phyloP scores from a whole-genome alignment of 2,888 invertebrate genomes.

The Orchestes rusci region DNA sequence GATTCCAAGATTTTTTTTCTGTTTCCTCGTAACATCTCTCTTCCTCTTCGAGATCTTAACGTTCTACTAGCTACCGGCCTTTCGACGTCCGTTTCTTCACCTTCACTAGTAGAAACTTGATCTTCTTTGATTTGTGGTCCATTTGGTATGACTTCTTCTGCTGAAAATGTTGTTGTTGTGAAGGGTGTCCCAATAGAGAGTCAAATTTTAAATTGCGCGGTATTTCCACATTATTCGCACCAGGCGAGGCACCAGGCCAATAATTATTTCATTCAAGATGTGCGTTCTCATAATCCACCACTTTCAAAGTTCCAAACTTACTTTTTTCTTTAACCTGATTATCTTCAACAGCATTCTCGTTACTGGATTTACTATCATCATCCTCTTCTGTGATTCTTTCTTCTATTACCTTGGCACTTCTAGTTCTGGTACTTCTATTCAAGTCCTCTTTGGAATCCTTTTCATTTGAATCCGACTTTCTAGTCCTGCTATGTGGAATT shows the following conservation, averaged over 20 bases:
- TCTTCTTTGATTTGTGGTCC: too few relatives aligned
- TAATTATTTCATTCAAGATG: too few relatives aligned
- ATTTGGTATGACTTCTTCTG: too few relatives aligned
- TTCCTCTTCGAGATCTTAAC: slow-evolving; percentile 2
- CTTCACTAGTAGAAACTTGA: too few relatives aligned
- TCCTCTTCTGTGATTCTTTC: slow-evolving; percentile 20
- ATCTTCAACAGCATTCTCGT: slow-evolving; percentile 12
- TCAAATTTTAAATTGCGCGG: too few relatives aligned
- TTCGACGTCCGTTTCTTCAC: too few relatives aligned
- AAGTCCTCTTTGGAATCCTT: slow-evolving; percentile 11
- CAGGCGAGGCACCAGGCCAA: too few relatives aligned
- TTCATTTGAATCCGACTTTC: slow-evolving; percentile 13
- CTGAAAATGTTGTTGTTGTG: too few relatives aligned
- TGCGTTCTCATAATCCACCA: too few relatives aligned
- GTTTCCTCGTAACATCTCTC: slow-evolving; percentile 12
- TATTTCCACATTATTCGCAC: too few relatives aligned
- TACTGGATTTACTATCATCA: slow-evolving; percentile 18
- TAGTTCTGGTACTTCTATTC: slow-evolving; percentile 11
- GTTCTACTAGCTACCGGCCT: too few relatives aligned
- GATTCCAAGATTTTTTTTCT: slow-evolving; percentile 22
- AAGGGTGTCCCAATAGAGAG: too few relatives aligned
- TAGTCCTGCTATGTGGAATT: slow-evolving; percentile 7
- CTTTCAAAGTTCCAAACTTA: background rate
- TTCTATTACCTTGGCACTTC: slow-evolving; percentile 10
- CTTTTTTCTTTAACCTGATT: slow-evolving; percentile 4